Percentiles rank a stretch among this genome's conserved stretches.
Conservation (phyloP, 1,140 invertebrate genomes). For the Caerostris darwini region DNA sequence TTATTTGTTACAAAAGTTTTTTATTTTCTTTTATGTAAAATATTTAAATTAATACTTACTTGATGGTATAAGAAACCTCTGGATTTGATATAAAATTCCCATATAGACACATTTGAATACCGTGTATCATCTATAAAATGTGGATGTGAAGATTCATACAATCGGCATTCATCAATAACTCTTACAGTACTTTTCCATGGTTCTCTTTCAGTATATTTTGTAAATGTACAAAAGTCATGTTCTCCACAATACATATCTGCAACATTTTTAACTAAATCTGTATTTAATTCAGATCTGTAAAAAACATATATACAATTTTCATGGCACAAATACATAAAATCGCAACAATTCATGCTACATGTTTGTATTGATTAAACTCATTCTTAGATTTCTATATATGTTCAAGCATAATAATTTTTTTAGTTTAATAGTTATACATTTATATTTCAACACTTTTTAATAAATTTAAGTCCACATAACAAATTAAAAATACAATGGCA, state of each 20-base stretch:
- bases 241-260: constrained; percentile 56
- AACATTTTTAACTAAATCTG: constrained; percentile 56
- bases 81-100: constrained; percentile 76
- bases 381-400: too few species aligned
- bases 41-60: constrained; percentile 42
- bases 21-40: too few species aligned
- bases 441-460: neutral
- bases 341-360: neutral
- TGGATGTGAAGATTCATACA: constrained; percentile 49
- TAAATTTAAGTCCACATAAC: neutral
- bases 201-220: constrained; percentile 24
- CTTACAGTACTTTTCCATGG: constrained; percentile 43
- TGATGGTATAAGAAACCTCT: constrained; percentile 78
- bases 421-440: neutral
- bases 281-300: constrained; percentile 70
- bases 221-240: constrained; percentile 68
- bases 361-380: too few species aligned
- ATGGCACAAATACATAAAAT: neutral
- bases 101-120: constrained; percentile 71
- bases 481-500: neutral
- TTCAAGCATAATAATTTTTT: too few species aligned
- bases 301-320: neutral
- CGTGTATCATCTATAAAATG: constrained; percentile 25
- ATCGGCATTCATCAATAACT: constrained; percentile 55
- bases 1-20: too few species aligned